Evolutionary conservation across 2,113 vertebrate genomes (phyloP), one percentile per base, ranked within the genome.

Genomic region (Herpetotheres cachinnans): DNA sequence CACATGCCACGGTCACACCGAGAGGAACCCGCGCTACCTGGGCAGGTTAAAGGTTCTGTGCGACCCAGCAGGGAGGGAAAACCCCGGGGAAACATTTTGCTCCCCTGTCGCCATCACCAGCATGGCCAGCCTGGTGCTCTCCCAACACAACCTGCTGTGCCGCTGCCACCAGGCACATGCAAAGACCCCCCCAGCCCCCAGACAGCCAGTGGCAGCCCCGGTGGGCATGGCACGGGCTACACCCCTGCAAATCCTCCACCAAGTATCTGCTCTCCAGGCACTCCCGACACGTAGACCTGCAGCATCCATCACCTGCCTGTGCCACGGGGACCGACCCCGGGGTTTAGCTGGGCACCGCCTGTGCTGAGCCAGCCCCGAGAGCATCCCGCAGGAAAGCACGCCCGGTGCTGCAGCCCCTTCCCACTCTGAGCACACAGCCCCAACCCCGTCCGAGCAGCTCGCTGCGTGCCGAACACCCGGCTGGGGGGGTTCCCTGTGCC

Each of bases 111-210:
- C 73, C 50, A 26, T 29, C 34, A 3, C 22, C 11, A 67, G 29
- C 61, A 29, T 0, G 0, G 72, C 38, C 61, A 46, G n/a, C 42
- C 32, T 3, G 0, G 50, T 3, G 15, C 36, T 76, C 61, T 30
- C 62, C 58, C 67, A 47, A 1, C n/a, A 52, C 46, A 16, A 16
- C 34, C n/a, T 8, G 12, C 70, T 24, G 2, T 9, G 21, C 70
- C 5, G 3, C 10, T 0, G 0, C 59, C n/a, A 8, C 34, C 11
- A 44, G 77, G 21, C n/a, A 25, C 3, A 0, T 10, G 65, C n/a
- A 18, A 27, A 74, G 32, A 34, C 6, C 65, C 47, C 42, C 42
- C 42, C 42, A 0, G 14, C 8, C 26, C 26, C 56, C 50, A 21
- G 36, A 21, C 10, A 55, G 47, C 18, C 4, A 0, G 61, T 3